Evolutionary conservation across 2,113 vertebrate genomes (phyloP), one percentile per base, ranked within the genome.

Genomic region (Plotosus lineatus): DNA sequence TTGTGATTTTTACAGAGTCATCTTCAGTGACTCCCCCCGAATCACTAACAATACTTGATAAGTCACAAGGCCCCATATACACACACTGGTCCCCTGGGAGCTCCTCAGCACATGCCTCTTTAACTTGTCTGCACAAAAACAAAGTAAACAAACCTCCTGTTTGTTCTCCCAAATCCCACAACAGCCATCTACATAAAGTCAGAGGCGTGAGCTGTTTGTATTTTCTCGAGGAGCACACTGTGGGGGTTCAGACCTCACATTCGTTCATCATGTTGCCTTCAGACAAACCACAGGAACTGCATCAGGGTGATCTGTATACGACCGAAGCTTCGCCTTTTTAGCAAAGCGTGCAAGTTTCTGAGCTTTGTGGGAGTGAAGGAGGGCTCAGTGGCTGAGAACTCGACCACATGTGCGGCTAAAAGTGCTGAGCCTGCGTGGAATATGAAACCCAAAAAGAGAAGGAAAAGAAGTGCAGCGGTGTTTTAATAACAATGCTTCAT

Each of bases 391-490:
- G 36, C 28, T 1, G 48, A 60, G 40, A 33, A 53, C n/a, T 48
- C 33, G 51, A 80, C 79, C 79, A 1, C 75, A 84, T 40, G 61
- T 66, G 79, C 33, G 17, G 50, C 65, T 48, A 75, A 83, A 85
- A 60, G 17, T 77, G 81, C 84, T 83, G 77, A 79, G 65, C 11
- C 46, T 51, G 82, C 60, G 65, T 33, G 60, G 78, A 85, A 78
- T 86, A 44, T 42, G 76, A 83, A 65, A 83, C 78, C 79, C 42
- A 51, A 68, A 33, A 60, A 56, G 36, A 21, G n/a, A 46, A 48
- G 48, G 68, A 46, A 19, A 73, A 78, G 78, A 74, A 56, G 31
- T 4, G 14, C 33, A 46, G 31, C 1, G 63, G 66, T 48, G 56
- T 42, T 51, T 72, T 73, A 81, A 81, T 81, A 73, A 60, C 60